Conservation (phyloP, 2,797 vertebrate species). For the Salarias fasciatus region DNA sequence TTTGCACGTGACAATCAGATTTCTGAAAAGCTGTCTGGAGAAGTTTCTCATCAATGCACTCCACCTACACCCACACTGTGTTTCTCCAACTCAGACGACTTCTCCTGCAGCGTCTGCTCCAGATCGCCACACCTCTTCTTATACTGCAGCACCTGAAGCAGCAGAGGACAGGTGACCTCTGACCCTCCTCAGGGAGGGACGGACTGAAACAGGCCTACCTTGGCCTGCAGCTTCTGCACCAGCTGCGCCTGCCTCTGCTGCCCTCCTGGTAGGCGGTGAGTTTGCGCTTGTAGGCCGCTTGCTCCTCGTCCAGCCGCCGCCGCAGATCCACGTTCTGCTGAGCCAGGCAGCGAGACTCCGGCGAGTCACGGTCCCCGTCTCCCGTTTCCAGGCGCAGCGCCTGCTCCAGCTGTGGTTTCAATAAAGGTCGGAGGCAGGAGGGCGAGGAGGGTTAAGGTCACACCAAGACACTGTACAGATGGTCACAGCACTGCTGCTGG, state of each 20-base stretch:
- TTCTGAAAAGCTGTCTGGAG: neutral
- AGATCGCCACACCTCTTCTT: slow-evolving; percentile 92
- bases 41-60: neutral
- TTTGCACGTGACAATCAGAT: too few relatives aligned
- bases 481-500: too few relatives aligned
- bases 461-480: neutral
- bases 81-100: slow-evolving; percentile 86
- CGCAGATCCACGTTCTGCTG: slow-evolving; percentile 94
- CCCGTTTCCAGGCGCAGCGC: slow-evolving; percentile 85
- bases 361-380: slow-evolving; percentile 74
- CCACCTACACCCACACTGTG: slow-evolving; percentile 78
- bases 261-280: slow-evolving; percentile 96
- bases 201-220: slow-evolving; percentile 75
- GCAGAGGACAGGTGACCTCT: neutral
- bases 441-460: too few relatives aligned
- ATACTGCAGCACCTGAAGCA: slow-evolving; percentile 91
- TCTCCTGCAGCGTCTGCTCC: slow-evolving; percentile 91
- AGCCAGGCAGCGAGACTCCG: slow-evolving; percentile 84
- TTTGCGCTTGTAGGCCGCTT: slow-evolving; percentile 93
- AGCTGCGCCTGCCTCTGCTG: slow-evolving; percentile 98
- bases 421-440: slow-evolving; percentile 1
- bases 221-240: slow-evolving; percentile 94
- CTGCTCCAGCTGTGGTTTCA: slow-evolving; percentile 88
- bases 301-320: slow-evolving; percentile 93
- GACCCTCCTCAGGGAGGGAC: neutral